phyloP scores from a whole-genome alignment of 2,797 vertebrate species.

The Neoniphon sammara region DNA sequence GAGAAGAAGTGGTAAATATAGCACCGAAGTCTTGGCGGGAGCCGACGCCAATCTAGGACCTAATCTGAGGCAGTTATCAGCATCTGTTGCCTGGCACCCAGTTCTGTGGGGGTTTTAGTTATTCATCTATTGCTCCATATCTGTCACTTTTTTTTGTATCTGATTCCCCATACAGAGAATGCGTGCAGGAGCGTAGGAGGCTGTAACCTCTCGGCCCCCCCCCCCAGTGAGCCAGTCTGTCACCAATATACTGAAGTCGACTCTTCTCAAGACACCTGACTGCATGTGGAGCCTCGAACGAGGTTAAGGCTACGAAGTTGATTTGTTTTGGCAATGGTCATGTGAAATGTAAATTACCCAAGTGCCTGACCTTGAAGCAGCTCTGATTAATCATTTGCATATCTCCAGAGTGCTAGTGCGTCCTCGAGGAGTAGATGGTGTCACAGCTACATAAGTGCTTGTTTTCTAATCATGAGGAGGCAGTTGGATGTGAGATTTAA shows the following conservation, averaged over 20 bases:
- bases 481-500: constrained; percentile 39
- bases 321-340: constrained; percentile 72
- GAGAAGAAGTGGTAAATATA: constrained; percentile 73
- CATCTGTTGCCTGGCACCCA: constrained; percentile 81
- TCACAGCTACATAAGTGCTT: constrained; percentile 37
- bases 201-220: constrained; percentile 56
- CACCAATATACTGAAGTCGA: constrained; percentile 35
- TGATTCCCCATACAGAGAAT: constrained; percentile 59
- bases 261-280: constrained; percentile 51
- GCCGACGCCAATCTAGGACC: constrained; percentile 72
- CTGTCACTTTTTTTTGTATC: constrained; percentile 63
- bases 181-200: constrained; percentile 56
- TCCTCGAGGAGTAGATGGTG: constrained; percentile 47
- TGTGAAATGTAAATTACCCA: constrained; percentile 63
- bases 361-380: constrained; percentile 65
- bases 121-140: constrained; percentile 77
- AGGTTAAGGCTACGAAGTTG: constrained; percentile 53
- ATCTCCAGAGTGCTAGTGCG: constrained; percentile 46
- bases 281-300: constrained; percentile 30
- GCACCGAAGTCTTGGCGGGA: constrained; percentile 69
- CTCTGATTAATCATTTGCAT: constrained; percentile 67
- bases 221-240: constrained; percentile 55
- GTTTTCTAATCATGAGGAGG: constrained; percentile 46
- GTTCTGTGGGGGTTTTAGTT: constrained; percentile 69
- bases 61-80: constrained; percentile 79